phyloP scores from a whole-genome alignment of 2,113 vertebrate species.

The Nothobranchius kuhntae region DNA sequence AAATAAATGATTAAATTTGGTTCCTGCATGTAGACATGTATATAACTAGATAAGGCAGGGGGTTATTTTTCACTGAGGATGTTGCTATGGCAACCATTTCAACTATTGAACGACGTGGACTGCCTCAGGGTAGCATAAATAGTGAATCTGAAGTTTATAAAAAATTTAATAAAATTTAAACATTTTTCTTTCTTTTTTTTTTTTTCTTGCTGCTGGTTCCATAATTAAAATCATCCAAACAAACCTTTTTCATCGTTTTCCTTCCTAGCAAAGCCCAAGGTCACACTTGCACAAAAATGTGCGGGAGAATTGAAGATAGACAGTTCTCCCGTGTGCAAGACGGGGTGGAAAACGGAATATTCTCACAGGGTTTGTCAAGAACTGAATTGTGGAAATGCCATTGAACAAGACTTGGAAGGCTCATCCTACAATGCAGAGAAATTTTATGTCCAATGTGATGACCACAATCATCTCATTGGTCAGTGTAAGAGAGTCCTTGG shows the following conservation, averaged over 20 bases:
- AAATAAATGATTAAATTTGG: no score
- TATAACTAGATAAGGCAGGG: no score
- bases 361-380: constrained; percentile 48
- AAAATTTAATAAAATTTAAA: no score
- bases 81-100: no score
- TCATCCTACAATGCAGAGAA: rapidly evolving
- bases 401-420: rapidly evolving
- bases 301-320: constrained; percentile 48
- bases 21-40: no score
- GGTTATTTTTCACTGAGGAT: no score
- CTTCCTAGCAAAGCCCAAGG: not conserved
- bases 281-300: not conserved
- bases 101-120: no score
- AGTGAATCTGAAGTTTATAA: no score
- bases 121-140: no score
- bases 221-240: no score
- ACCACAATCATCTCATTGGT: constrained; percentile 21
- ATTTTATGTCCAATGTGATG: constrained; percentile 41
- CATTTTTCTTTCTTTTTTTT: no score
- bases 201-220: no score
- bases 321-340: rapidly evolving
- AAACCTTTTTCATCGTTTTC: not conserved
- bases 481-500: constrained; percentile 41
- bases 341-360: rapidly evolving
- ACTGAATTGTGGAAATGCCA: not conserved